phyloP scores from a whole-genome alignment of 2,888 invertebrate genomes.

The Seira musarum region DNA sequence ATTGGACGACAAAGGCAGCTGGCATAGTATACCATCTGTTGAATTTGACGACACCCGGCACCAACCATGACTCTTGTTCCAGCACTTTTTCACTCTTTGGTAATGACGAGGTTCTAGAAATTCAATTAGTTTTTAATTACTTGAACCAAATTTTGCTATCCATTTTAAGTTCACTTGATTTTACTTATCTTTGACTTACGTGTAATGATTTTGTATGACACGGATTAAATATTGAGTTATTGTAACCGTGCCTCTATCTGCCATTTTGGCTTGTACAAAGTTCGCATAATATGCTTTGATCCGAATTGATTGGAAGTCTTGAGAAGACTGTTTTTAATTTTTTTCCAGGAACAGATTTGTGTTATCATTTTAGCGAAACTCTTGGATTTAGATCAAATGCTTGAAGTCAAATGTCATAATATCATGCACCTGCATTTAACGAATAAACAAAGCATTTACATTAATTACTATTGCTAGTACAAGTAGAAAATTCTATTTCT shows the following conservation, averaged over 20 bases:
- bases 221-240: background rate
- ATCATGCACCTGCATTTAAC: no score
- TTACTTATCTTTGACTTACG: constrained; percentile 12
- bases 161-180: background rate
- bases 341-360: background rate
- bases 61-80: constrained; percentile 28
- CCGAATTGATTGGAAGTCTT: background rate
- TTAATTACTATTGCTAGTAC: no score
- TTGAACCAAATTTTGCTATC: background rate
- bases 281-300: background rate
- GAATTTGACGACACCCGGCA: constrained; percentile 44
- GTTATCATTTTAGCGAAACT: background rate
- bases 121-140: background rate
- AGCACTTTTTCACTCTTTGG: constrained; percentile 17
- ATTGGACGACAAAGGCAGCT: constrained; percentile 64
- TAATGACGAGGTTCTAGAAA: background rate
- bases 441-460: no score
- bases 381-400: background rate
- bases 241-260: background rate
- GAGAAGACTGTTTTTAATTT: background rate
- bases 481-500: no score
- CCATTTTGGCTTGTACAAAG: background rate
- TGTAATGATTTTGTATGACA: constrained; percentile 38
- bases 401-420: no score
- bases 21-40: constrained; percentile 65